These are phyloP conservation scores for Dasysyrphus tricinctus DNA, from an alignment of 2,888 invertebrate species.

Conservation along the genomic window DNA sequence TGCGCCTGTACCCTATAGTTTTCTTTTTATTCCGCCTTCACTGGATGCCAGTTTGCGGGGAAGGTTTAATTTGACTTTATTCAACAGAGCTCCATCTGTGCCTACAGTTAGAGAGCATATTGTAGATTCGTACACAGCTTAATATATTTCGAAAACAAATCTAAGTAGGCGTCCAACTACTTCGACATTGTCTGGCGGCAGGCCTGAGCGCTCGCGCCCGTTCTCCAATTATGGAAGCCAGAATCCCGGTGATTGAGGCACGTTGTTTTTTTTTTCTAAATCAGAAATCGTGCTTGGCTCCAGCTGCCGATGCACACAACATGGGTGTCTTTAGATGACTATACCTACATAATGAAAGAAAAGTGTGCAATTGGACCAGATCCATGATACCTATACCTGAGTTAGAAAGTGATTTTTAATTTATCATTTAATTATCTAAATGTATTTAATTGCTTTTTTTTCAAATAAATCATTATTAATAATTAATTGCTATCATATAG, in stretches of 20 bases:
- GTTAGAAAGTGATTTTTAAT: slow-evolving; percentile 19
- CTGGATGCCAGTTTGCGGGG: not conserved
- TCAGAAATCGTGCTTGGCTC: slow-evolving; percentile 9
- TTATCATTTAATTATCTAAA: slow-evolving; percentile 7
- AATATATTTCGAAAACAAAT: not conserved
- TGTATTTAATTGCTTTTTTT: not conserved
- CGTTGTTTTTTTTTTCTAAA: slow-evolving; percentile 8
- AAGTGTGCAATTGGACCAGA: not conserved
- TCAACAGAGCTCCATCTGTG: not conserved
- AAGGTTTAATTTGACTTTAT: not conserved
- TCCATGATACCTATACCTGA: not conserved
- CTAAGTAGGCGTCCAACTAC: slow-evolving; percentile 19
- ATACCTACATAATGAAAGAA: not conserved
- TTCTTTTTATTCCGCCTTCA: not conserved
- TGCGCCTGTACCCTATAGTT: not conserved
- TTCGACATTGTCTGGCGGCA: slow-evolving; percentile 14
- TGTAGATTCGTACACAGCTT: not conserved
- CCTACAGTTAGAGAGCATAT: not conserved
- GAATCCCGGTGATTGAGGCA: slow-evolving; percentile 15
- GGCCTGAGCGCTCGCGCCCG: slow-evolving; percentile 10
- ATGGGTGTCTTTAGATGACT: not conserved
- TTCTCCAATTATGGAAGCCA: slow-evolving; percentile 29
- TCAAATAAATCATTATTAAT: not conserved
- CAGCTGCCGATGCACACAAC: slow-evolving; percentile 16
- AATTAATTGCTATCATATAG: not conserved